These are phyloP conservation scores for Hemichromis elongatus DNA, from an alignment of 2,113 vertebrate genomes.

Conservation along the genomic window DNA sequence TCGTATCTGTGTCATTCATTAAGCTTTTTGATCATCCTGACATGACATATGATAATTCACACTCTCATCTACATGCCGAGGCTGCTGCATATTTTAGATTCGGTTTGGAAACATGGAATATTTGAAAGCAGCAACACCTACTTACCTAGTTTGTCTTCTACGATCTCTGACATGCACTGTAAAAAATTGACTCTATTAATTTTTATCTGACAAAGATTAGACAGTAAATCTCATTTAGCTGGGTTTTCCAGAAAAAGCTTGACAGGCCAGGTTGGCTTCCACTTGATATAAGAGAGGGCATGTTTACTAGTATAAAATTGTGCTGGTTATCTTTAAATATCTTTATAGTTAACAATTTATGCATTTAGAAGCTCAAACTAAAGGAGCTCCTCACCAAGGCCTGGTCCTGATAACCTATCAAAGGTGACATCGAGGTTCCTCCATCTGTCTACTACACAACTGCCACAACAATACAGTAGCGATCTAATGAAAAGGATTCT, in stretches of 20 bases:
- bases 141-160: background rate
- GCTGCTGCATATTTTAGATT: slow-evolving; percentile 48
- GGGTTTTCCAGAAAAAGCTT: background rate
- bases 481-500: background rate
- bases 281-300: background rate
- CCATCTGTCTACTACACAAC: background rate
- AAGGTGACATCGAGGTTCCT: background rate
- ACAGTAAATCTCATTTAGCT: background rate
- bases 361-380: background rate
- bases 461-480: background rate
- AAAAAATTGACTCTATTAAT: background rate
- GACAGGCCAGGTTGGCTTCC: background rate
- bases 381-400: background rate
- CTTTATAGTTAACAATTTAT: background rate
- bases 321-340: background rate
- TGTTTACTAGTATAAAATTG: background rate
- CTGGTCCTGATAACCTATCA: background rate
- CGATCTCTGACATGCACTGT: background rate
- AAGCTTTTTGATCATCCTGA: slow-evolving; percentile 60
- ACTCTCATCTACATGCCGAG: slow-evolving; percentile 31
- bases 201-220: background rate
- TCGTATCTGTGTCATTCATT: slow-evolving; percentile 67
- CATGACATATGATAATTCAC: slow-evolving; percentile 58
- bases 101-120: slow-evolving; percentile 10
- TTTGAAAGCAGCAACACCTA: background rate